Evolutionary conservation across 2,113 vertebrate species (phyloP), one percentile per base, ranked within the genome.

Genomic region (Pangasianodon gigas): DNA sequence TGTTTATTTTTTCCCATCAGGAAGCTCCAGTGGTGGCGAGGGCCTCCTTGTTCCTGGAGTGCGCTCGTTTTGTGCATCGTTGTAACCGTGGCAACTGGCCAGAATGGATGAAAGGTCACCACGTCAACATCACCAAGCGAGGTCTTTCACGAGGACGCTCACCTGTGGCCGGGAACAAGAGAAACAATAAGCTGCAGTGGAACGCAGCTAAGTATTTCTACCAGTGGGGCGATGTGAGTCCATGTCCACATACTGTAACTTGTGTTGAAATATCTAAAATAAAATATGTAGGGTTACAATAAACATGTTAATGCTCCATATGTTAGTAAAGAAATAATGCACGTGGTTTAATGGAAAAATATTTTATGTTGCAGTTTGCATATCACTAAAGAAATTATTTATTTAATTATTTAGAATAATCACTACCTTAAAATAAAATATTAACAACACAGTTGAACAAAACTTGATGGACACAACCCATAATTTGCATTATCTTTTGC

Each of bases 31-130:
- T 99, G 4, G 98, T 99, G 77, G 98, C 98, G 0, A 96, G 98
- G 62, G 98, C 98, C 32, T 98, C 98, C 2, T 95, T 99, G 54
- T 99, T 99, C 91, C 96, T 99, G 0, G 98, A 99, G 91, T 99
- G 98, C 0, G 98, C 98, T 10, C 96, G 98, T 52, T 99, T 99
- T 0, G 98, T 99, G 48, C 98, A 99, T 91, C 98, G 98, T 91
- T 99, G 98, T 75, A 99, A 99, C 85, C 98, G 98, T 0, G 98
- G 98, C 89, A 99, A 98, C 94, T 99, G 98, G 98, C 98, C 98
- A 0, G 98, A 99, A 93, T 99, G 98, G 98, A 99, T 99, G 98
- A 99, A 99, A 91, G 98, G 98, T 67, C 98, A 99, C 91, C 98
- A 99, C 0, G 98, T 99, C 1, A 99, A 98, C 87, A 98, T 99